phyloP scores from a whole-genome alignment of 2,888 invertebrate genomes.

The Atherix ibis region DNA sequence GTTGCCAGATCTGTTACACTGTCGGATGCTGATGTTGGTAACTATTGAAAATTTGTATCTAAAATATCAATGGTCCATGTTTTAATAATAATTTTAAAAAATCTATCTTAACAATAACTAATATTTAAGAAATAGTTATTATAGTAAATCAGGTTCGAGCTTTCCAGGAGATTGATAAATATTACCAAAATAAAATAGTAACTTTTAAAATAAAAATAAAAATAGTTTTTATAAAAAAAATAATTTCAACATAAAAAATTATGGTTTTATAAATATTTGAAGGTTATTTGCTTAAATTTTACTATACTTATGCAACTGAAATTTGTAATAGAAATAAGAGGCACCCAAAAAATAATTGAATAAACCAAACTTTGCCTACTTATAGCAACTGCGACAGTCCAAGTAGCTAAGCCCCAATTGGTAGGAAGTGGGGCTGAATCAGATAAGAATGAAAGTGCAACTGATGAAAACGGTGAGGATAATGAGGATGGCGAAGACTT shows the following conservation, averaged over 20 bases:
- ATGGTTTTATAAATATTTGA: no score
- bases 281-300: no score
- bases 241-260: no score
- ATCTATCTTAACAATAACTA: conserved; percentile 6
- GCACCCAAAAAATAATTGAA: not conserved
- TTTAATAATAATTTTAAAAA: conserved; percentile 1
- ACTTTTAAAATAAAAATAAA: not conserved
- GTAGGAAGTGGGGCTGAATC: conserved; percentile 42
- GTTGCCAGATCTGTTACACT: conserved; percentile 75
- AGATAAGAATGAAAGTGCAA: conserved; percentile 45
- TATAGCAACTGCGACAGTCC: conserved; percentile 47
- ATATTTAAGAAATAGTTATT: conserved; percentile 6
- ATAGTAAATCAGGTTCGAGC: no score
- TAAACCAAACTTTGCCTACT: no score
- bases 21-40: conserved; percentile 77
- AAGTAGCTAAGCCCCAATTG: conserved; percentile 60
- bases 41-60: conserved; percentile 24
- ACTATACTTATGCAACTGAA: no score
- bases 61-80: conserved; percentile 31
- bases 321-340: no score
- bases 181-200: no score
- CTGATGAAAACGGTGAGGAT: conserved; percentile 52
- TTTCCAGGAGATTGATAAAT: no score
- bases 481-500: conserved; percentile 58
- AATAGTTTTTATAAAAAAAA: no score